These are phyloP conservation scores for Talpa occidentalis DNA, from an alignment of 2,113 vertebrate species.

Conservation along the genomic window DNA sequence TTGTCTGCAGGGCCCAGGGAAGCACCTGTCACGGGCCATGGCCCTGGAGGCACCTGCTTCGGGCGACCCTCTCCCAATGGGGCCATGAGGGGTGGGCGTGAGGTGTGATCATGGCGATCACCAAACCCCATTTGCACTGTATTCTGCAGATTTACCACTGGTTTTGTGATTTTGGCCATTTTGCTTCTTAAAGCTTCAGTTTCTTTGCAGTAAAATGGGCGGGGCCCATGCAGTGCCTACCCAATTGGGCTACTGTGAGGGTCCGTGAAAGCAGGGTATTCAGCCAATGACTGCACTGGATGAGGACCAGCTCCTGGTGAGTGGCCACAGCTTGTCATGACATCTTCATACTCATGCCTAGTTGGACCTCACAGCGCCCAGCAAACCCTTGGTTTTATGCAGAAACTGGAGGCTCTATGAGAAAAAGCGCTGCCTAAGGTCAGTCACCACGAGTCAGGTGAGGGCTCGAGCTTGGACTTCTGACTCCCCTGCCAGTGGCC, in stretches of 20 bases:
- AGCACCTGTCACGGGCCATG: background rate
- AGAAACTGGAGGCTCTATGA: background rate
- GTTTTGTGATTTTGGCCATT: background rate
- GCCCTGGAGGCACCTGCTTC: background rate
- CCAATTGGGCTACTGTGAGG: background rate
- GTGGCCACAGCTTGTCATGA: background rate
- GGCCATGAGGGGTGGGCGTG: too few relatives aligned
- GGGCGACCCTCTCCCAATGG: background rate
- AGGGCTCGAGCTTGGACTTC: background rate
- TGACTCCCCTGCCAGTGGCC: background rate
- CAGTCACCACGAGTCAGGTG: background rate
- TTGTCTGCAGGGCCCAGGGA: constrained; percentile 88
- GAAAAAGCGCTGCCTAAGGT: background rate
- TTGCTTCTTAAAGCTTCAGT: background rate
- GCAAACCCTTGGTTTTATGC: background rate
- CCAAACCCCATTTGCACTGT: background rate
- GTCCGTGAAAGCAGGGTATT: background rate
- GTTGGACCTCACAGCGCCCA: background rate
- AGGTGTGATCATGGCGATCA: background rate
- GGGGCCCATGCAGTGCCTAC: background rate
- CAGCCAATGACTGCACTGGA: background rate
- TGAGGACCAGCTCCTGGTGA: too few relatives aligned
- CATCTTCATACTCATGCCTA: background rate
- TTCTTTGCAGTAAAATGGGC: background rate
- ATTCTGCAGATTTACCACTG: background rate